Base-by-base conservation (phyloP, 2,113 vertebrate species). In the Theristicus caerulescens region DNA sequence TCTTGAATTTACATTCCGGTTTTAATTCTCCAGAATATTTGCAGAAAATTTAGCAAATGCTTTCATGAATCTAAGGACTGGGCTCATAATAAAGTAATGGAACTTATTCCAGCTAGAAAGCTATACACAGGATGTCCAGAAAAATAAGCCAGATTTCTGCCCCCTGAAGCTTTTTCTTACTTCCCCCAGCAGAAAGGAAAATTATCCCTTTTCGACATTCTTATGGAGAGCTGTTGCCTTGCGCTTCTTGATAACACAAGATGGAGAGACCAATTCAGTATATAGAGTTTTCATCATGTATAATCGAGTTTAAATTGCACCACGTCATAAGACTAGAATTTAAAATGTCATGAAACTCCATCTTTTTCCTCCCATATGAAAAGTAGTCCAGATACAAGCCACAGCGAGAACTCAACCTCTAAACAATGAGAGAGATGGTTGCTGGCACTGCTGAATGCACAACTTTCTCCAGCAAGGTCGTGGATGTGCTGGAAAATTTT, bases 401-500 rank as follows among this genome's bases (percentile, higher is more conserved):
- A 47, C 62, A 57, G 44, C 2, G 20, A 92, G 54, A 52, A 85
- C 58, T 84, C n/a, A 61, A 2, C 9, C 26, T 82, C 82, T 57
- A 27, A 93, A 44, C 34, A 65, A 22, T 38, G 51, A 85, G 46
- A 85, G 46, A 91, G 55, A 55, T 4, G 4, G 47, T 42, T 87
- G 61, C 74, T 64, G 62, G 49, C 54, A 17, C 26, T 88, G 92
- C 95, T 72, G 88, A 93, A 69, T 27, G 15, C 58, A 72, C 26
- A 90, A 49, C 40, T 87, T 90, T 80, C 57, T 88, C 54, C 88
- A 94, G 58, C 90, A 95, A 96, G 90, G 92, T 96, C 74, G 2
- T 17, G 52, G 62, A 71, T 13, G 3, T 0, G 7, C 66, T 90
- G 57, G 79, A 90, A 94, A 76, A 69, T 88, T 76, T 76, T 77